Evolutionary conservation across 2,797 vertebrate genomes (phyloP).

Genomic region (Harpagifer antarcticus): DNA sequence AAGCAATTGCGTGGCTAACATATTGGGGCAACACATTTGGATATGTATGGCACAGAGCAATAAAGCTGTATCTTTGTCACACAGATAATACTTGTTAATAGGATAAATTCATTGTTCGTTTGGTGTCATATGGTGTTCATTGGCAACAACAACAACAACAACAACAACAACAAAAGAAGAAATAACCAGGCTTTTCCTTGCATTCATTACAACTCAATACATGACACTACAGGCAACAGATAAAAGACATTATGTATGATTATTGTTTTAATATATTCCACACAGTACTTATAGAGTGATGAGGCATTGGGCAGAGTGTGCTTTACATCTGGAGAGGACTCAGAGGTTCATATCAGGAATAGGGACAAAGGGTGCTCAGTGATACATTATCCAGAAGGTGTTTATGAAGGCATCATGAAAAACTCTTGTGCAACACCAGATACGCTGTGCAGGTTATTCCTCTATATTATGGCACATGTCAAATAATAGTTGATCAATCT

Average conservation of each 20-base stretch:
- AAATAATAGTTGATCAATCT: background rate
- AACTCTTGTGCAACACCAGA: background rate
- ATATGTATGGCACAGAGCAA: background rate
- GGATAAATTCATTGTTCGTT: background rate
- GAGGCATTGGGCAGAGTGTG: conserved; percentile 23
- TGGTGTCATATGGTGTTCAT: background rate
- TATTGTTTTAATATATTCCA: conserved; percentile 27
- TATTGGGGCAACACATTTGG: background rate
- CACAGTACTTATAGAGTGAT: background rate
- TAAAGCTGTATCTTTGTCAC: background rate
- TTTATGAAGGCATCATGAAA: conserved; percentile 6
- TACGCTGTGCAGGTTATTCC: background rate
- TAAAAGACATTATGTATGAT: conserved; percentile 4
- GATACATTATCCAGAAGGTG: conserved; percentile 6
- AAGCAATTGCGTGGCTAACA: background rate
- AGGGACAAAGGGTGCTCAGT: conserved; percentile 20
- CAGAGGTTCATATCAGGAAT: conserved; percentile 31
- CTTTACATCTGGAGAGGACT: conserved; percentile 19
- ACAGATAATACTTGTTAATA: background rate
- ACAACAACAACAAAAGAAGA: background rate
- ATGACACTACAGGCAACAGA: conserved; percentile 4
- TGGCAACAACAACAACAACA: background rate
- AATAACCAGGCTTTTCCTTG: background rate
- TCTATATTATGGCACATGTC: background rate
- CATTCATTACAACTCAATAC: background rate